These are phyloP conservation scores for Chloroclystis v-ata DNA, from an alignment of 2,888 invertebrate genomes.

Conservation along the genomic window DNA sequence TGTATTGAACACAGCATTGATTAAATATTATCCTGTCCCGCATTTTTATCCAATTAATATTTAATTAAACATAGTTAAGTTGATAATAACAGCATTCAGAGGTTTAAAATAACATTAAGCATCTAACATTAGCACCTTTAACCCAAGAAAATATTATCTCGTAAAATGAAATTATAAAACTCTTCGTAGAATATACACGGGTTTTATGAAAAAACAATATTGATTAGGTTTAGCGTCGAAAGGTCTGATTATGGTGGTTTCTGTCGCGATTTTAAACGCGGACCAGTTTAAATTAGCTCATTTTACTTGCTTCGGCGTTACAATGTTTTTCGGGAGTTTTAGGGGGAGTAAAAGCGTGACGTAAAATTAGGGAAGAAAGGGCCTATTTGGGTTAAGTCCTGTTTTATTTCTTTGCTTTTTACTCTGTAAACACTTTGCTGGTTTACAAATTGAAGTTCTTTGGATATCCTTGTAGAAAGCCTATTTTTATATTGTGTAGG, in stretches of 20 bases:
- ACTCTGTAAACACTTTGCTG: not conserved
- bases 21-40: no score
- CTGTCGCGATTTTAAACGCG: not conserved
- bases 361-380: conserved; percentile 1
- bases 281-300: conserved; percentile 6
- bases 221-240: conserved; percentile 3
- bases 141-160: not conserved
- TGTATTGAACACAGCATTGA: no score
- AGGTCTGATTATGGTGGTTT: conserved; percentile 5
- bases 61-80: no score
- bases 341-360: conserved; percentile 3
- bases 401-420: conserved; percentile 1
- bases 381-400: conserved; percentile 1
- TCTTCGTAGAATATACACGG: conserved; percentile 2
- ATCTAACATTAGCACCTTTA: no score
- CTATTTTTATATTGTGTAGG: no score
- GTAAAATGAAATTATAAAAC: conserved; percentile 3
- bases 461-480: no score
- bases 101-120: no score
- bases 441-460: not conserved
- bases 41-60: no score
- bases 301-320: conserved; percentile 2
- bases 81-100: no score
- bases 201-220: conserved; percentile 10
- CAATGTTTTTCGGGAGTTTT: not conserved